These are phyloP conservation scores for Ecliptopera silaceata DNA, from an alignment of 2,888 invertebrate genomes.

Conservation along the genomic window DNA sequence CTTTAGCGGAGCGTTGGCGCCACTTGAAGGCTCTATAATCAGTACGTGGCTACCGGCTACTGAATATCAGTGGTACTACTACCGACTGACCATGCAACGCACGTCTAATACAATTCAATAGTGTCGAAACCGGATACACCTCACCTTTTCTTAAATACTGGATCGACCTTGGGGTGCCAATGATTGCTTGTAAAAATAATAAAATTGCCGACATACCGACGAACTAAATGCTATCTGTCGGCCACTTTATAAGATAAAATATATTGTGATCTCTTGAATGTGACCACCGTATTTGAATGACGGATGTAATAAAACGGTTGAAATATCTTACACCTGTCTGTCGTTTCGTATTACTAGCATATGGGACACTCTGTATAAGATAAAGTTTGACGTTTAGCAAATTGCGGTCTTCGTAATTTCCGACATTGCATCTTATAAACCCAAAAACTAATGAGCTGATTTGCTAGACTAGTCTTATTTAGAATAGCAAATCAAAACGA, in stretches of 20 bases:
- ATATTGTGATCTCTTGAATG: not conserved
- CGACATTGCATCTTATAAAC: no score
- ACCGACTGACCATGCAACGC: slow-evolving; percentile 13
- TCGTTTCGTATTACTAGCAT: no score
- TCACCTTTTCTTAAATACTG: slow-evolving; percentile 30
- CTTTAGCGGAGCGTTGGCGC: not conserved
- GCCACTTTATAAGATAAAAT: not conserved
- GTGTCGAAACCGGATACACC: slow-evolving; percentile 29
- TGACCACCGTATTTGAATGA: not conserved
- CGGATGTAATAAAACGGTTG: no score
- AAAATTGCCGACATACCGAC: slow-evolving; percentile 19
- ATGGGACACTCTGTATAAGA: no score
- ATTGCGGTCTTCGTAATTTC: no score
- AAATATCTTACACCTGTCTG: no score
- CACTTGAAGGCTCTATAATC: not conserved
- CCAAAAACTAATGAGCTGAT: no score
- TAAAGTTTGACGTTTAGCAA: no score
- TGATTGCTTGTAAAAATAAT: slow-evolving; percentile 23
- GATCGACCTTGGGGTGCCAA: slow-evolving; percentile 27
- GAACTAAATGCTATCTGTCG: not conserved
- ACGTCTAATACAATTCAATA: slow-evolving; percentile 33
- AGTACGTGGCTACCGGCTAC: not conserved
- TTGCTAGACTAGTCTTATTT: no score
- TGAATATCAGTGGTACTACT: not conserved
- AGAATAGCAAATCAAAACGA: no score